A percentile compares a stretch with the other conserved stretches of the same genome.
phyloP scores from a whole-genome alignment of 2,113 vertebrate genomes.

The Suricata suricatta region DNA sequence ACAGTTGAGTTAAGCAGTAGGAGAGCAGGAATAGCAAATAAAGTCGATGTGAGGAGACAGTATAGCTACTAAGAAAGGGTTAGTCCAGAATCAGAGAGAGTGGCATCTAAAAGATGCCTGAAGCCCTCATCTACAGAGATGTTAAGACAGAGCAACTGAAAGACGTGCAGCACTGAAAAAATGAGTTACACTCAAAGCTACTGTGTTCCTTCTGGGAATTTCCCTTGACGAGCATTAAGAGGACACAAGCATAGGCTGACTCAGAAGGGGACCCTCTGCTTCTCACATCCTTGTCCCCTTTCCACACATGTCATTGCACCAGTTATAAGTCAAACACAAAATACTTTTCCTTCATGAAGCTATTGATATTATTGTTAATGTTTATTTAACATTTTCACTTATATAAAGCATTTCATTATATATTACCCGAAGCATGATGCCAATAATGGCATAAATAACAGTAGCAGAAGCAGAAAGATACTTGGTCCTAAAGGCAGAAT shows the following conservation, averaged over 20 bases:
- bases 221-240: background rate
- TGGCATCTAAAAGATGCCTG: background rate
- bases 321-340: background rate
- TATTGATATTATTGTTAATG: background rate
- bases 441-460: background rate
- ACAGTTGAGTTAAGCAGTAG: background rate
- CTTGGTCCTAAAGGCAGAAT: background rate
- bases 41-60: background rate
- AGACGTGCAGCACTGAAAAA: fast-evolving
- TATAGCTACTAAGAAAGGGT: background rate
- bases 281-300: too few species aligned
- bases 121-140: background rate
- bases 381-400: background rate
- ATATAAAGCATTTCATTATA: background rate
- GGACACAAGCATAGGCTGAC: too few species aligned
- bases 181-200: background rate
- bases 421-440: background rate
- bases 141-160: background rate
- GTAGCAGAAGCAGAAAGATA: background rate
- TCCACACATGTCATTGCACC: background rate
- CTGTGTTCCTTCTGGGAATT: background rate
- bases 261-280: background rate
- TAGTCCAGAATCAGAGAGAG: background rate
- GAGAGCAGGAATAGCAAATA: background rate
- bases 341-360: background rate